phyloP scores from a whole-genome alignment of 2,797 vertebrate species.

The Octomys mimax region DNA sequence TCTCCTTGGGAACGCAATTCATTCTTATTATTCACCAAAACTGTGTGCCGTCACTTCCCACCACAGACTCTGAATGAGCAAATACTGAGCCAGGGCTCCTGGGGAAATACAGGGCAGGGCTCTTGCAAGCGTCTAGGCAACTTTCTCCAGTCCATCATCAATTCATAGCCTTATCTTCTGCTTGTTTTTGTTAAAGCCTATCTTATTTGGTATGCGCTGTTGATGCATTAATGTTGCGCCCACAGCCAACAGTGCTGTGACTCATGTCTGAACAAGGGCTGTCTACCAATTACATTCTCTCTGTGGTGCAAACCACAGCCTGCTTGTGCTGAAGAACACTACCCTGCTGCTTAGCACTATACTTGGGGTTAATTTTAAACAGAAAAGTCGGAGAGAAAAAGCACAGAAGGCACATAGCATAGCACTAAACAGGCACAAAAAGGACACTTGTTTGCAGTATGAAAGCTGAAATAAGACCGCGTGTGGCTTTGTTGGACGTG shows the following conservation, averaged over 20 bases:
- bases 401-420: not conserved
- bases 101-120: not conserved
- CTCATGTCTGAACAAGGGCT: not conserved
- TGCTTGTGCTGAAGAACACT: not conserved
- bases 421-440: not conserved
- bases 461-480: not conserved
- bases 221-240: not conserved
- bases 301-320: not conserved
- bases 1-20: slow-evolving; percentile 79
- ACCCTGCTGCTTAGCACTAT: not conserved
- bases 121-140: not conserved
- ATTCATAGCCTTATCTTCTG: not conserved
- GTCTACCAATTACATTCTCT: not conserved
- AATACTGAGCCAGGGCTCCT: not conserved
- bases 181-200: not conserved
- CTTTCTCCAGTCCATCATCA: not conserved
- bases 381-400: not conserved
- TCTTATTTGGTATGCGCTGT: not conserved
- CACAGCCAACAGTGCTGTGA: not conserved
- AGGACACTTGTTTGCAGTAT: not conserved
- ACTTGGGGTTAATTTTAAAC: not conserved
- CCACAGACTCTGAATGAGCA: not conserved
- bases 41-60: not conserved
- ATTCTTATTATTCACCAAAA: not conserved
- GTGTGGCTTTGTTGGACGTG: not conserved